A percentile compares a stretch with the other conserved stretches of the same genome.
Evolutionary conservation across 2,888 invertebrate genomes (phyloP).

Genomic region (Strigamia transsilvanica): DNA sequence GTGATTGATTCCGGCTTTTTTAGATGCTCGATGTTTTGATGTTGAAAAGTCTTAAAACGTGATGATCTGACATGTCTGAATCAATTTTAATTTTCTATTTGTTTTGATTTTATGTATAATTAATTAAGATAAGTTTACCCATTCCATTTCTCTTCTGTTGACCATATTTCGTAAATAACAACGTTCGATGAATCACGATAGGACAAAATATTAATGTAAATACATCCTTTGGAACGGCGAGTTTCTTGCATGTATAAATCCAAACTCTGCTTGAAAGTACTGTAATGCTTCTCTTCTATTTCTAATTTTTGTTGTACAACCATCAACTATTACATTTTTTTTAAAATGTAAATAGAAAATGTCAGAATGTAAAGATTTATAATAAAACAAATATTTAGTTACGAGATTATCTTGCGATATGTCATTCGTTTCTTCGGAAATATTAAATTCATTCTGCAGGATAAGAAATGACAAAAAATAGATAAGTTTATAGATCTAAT

Average conservation of each 20-base stretch:
- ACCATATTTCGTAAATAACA: constrained; percentile 50
- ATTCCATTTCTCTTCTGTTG: constrained; percentile 51
- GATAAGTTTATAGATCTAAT: neutral
- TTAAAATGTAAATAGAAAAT: neutral
- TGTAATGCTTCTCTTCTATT: constrained; percentile 18
- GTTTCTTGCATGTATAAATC: constrained; percentile 36
- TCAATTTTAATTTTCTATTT: neutral
- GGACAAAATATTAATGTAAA: constrained; percentile 31
- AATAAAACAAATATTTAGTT: no score
- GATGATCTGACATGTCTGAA: constrained; percentile 46
- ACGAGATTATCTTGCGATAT: constrained; percentile 19
- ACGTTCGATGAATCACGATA: constrained; percentile 46
- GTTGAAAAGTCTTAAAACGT: constrained; percentile 50
- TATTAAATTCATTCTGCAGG: constrained; percentile 5
- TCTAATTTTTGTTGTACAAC: constrained; percentile 44
- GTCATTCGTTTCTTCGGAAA: constrained; percentile 5
- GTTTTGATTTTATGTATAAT: neutral
- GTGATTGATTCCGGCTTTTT: constrained; percentile 51
- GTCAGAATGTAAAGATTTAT: no score
- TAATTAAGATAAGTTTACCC: neutral
- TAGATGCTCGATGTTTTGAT: constrained; percentile 48
- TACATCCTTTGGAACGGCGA: neutral
- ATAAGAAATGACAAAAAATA: neutral
- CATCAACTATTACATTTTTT: neutral
- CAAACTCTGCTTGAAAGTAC: constrained; percentile 6